Evolutionary conservation across 2,113 vertebrate species (phyloP), one percentile per base, ranked within the genome.

Genomic region (Benitochromis conjunctus): DNA sequence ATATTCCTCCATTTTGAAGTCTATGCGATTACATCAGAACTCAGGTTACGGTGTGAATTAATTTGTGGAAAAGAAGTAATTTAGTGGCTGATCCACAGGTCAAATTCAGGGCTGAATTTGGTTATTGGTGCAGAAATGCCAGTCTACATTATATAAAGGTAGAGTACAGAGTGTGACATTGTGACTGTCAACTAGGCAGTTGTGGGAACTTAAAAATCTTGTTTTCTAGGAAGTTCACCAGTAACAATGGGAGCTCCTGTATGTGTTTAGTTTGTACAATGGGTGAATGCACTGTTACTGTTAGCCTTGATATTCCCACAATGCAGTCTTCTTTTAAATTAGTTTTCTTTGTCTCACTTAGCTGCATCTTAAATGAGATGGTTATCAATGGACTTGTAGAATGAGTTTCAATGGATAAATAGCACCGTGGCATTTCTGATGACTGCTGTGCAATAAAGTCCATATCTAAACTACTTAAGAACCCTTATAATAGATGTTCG

Each of bases 141-240:
- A 55, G 53, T 29, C 31, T 38, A 13, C 29, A n/a, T 56, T 24
- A 36, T 5, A 55, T 16, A n/a, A 19, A 38, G 21, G 14, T 10
- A 41, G 24, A 64, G 43, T 6, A 24, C 18, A 29, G 14, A 12
- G 29, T 71, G 57, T 57, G 53, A 64, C 48, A 24, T 14, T 14
- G 81, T 82, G 56, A 21, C 62, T 6, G 38, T 51, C 76, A 66
- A 11, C 19, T 10, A 8, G 4, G 51, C 19, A 9, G 79, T 51
- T 51, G 29, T 57, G 56, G 81, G 91, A 56, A 60, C 87, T 81
- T 69, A 84, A 84, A 89, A 80, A 88, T 57, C 12, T 29, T 41
- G 60, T 57, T 79, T 90, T 90, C 46, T 83, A 88, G 90, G 88
- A 92, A 83, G 90, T 91, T 92, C 86, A 79, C 86, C 34, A 5